Conservation (phyloP, 2,888 invertebrate genomes). For the Cephus pulcher region DNA sequence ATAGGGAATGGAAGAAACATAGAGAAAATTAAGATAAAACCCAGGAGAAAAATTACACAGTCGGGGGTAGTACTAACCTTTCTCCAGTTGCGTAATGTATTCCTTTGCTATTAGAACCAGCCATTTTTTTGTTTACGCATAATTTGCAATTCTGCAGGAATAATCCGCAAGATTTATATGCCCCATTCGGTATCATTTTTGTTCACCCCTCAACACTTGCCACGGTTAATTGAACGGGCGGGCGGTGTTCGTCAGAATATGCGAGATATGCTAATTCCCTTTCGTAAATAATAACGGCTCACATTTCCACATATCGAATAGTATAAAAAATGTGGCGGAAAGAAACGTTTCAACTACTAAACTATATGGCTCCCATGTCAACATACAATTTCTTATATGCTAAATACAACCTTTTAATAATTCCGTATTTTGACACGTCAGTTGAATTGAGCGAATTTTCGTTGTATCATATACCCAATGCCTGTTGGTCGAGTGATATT, state of each 20-base stretch:
- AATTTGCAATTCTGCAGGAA: slow-evolving; percentile 17
- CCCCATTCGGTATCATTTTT: not conserved
- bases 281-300: not conserved
- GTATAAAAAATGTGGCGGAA: not conserved
- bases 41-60: not conserved
- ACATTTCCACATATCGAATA: not conserved
- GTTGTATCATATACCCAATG: not conserved
- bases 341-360: not conserved
- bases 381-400: not conserved
- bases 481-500: not conserved
- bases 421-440: not conserved
- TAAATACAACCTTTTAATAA: not conserved
- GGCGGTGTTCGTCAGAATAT: not conserved
- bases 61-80: not conserved
- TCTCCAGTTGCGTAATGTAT: not conserved
- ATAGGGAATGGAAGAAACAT: not conserved
- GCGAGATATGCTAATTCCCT: not conserved
- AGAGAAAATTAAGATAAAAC: not conserved
- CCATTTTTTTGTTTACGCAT: slow-evolving; percentile 12
- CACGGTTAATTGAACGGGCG: not conserved
- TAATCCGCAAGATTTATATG: slow-evolving; percentile 14
- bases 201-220: not conserved
- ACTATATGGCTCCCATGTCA: not conserved
- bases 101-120: not conserved
- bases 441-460: not conserved